phyloP scores from a whole-genome alignment of 2,888 invertebrate species.

The Oxycera nigricornis region DNA sequence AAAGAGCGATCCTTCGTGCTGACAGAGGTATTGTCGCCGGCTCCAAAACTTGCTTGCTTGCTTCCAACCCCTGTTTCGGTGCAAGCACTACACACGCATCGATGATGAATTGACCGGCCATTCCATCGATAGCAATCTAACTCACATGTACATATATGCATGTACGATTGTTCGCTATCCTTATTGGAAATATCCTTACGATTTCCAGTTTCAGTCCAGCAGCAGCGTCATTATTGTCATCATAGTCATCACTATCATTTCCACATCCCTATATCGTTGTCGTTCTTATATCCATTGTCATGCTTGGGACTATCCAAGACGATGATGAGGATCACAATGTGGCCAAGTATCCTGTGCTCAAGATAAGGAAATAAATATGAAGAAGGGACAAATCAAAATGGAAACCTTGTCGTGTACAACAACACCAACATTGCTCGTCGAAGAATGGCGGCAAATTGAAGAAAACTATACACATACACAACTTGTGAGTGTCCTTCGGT shows the following conservation, averaged over 20 bases:
- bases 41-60: not conserved
- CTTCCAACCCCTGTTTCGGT: too few relatives aligned
- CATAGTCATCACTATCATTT: not conserved
- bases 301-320: not conserved
- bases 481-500: not conserved
- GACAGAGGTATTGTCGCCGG: not conserved
- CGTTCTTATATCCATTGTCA: not conserved
- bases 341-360: not conserved
- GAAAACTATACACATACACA: not conserved
- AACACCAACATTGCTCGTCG: not conserved
- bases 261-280: not conserved
- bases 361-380: not conserved
- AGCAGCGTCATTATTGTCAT: slow-evolving; percentile 2
- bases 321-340: slow-evolving; percentile 6
- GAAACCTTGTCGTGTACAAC: not conserved
- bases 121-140: not conserved
- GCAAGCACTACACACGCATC: not conserved
- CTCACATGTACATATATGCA: not conserved
- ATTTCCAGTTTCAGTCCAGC: not conserved
- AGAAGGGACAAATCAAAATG: too few relatives aligned
- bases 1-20: not conserved
- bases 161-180: not conserved
- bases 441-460: not conserved
- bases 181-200: slow-evolving; percentile 8
- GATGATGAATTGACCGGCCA: not conserved